Base-by-base conservation (phyloP, 2,888 invertebrate genomes). In the Cephus sareptanus region DNA sequence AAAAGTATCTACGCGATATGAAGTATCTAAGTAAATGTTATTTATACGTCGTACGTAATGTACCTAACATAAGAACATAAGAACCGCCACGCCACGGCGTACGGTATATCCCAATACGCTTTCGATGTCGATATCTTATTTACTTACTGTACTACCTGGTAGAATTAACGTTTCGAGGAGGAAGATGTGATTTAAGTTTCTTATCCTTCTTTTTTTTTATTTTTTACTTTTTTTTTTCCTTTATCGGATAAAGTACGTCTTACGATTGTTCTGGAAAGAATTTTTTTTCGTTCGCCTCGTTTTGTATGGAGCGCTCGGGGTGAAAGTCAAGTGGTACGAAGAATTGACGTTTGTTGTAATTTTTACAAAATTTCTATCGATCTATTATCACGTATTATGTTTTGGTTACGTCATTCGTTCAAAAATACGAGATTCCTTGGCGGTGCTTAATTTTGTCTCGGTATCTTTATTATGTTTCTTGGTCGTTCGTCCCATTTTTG, bases 91-190 rank as follows among this genome's bases (percentile, higher is more conserved):
- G 75, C 77, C 75, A 77, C 79, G 77, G 75, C 77, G 81, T 78
- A 80, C 80, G 79, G 79, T 73, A 82, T 77, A 82, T 77, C 79
- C 79, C 77, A 81, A 68, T 82, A 82, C 79, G 82, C 82, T 82
- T 82, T 82, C 79, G 82, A 82, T 82, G 82, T 82, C 80, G 79
- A 80, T 80, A 80, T 81, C 77, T 76, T 81, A 81, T 69, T 37
- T 40, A 40, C 15, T 6, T 56, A 56, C 56, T 56, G 56, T 56
- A 56, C 77, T 73, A 75, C 70, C 80, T 75, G 77, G 76, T 81
- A 81, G 80, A 77, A 78, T 75, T 56, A 40, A 56, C 56, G 56
- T 56, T 56, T 23, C 56, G 2, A 56, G 56, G 56, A 23, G 23
- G 56, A 56, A 56, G 56, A 56, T 56, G 15, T 56, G 40, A 40